Evolutionary conservation across 2,888 invertebrate species (phyloP).

Genomic region (Drosophila mimetica): DNA sequence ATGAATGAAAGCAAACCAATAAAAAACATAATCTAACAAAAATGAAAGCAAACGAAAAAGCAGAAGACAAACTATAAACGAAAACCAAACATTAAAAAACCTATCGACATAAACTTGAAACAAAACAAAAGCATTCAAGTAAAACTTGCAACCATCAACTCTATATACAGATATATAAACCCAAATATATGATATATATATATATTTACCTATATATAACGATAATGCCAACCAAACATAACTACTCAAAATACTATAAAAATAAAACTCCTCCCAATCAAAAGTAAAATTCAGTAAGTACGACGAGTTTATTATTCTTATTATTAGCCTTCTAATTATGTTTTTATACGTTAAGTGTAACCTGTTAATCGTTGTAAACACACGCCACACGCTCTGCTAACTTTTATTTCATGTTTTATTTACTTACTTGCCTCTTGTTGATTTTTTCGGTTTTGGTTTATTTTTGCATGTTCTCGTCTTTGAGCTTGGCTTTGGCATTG

Average conservation of each 20-base stretch:
- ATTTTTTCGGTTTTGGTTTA: neutral
- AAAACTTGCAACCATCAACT: slow-evolving; percentile 36
- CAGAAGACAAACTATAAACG: slow-evolving; percentile 48
- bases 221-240: slow-evolving; percentile 31
- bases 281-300: slow-evolving; percentile 69
- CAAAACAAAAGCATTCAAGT: slow-evolving; percentile 48
- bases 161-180: slow-evolving; percentile 30
- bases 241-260: slow-evolving; percentile 39
- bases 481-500: slow-evolving; percentile 10
- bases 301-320: slow-evolving; percentile 54
- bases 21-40: slow-evolving; percentile 44
- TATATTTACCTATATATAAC: slow-evolving; percentile 41
- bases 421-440: neutral
- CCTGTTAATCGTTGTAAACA: slow-evolving; percentile 15
- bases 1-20: slow-evolving; percentile 34
- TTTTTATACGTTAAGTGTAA: slow-evolving; percentile 12
- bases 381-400: slow-evolving; percentile 25
- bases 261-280: slow-evolving; percentile 54
- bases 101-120: slow-evolving; percentile 43
- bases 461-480: slow-evolving; percentile 5
- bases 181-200: too few relatives aligned
- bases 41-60: slow-evolving; percentile 65
- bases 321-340: slow-evolving; percentile 33
- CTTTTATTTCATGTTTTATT: neutral
- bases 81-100: slow-evolving; percentile 38